These are phyloP conservation scores for Sebastes vulpes DNA, from an alignment of 2,797 vertebrate species.

Conservation along the genomic window DNA sequence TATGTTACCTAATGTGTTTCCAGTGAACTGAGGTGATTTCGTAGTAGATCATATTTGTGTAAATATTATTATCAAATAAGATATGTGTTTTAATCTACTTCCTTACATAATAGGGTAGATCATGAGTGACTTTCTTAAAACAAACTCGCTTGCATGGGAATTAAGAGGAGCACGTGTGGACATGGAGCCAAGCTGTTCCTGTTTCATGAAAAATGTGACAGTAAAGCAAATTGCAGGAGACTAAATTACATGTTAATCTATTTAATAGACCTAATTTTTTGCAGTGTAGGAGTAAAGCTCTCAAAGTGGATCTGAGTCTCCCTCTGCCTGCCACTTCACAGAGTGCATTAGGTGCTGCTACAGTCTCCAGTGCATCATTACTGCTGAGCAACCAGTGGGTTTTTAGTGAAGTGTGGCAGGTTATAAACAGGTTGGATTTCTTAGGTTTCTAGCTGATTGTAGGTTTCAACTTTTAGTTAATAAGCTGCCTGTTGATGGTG, in stretches of 20 bases:
- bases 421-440: neutral
- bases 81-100: neutral
- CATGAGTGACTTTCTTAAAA: neutral
- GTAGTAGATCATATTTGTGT: neutral
- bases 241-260: neutral
- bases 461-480: neutral
- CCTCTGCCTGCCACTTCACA: slow-evolving; percentile 30
- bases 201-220: neutral
- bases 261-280: slow-evolving; percentile 16
- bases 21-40: neutral
- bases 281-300: neutral
- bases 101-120: neutral
- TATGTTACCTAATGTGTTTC: neutral
- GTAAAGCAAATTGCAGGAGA: neutral
- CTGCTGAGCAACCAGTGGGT: neutral
- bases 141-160: neutral
- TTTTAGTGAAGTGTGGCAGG: neutral
- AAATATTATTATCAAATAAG: neutral
- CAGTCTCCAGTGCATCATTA: neutral
- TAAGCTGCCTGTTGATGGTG: neutral
- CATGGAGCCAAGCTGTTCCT: neutral
- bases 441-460: too few species aligned
- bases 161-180: too few species aligned
- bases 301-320: slow-evolving; percentile 12
- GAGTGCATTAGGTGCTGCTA: neutral